Percentiles rank a stretch among this genome's conserved stretches.
Conservation (phyloP, 1,140 invertebrate species). For the Eriocheir sinensis region DNA sequence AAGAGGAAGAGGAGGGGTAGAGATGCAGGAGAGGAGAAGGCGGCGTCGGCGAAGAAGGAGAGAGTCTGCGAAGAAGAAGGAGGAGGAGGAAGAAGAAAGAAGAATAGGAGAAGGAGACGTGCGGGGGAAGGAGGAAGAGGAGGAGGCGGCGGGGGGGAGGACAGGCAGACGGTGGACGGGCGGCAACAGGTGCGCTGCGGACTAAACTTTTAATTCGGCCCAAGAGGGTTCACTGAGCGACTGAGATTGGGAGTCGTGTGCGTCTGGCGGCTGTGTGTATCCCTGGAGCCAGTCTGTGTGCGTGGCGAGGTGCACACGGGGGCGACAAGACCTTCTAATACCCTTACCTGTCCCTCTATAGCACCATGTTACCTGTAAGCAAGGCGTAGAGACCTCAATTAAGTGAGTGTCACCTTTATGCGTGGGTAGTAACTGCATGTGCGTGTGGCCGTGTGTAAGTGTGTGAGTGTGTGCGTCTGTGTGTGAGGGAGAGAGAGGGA, state of each 20-base stretch:
- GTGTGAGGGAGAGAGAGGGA: background rate
- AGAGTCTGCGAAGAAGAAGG: background rate
- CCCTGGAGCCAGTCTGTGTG: background rate
- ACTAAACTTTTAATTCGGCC: conserved; percentile 72
- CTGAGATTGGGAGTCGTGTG: conserved; percentile 69
- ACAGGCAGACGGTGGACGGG: conserved; percentile 62
- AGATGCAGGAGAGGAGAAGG: background rate
- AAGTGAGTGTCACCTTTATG: background rate
- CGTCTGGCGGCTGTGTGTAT: conserved; percentile 32
- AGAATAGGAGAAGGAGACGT: background rate
- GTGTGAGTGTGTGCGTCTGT: conserved; percentile 44
- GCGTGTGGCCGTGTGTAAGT: conserved; percentile 34
- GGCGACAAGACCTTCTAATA: background rate
- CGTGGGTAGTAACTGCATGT: background rate
- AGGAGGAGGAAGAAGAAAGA: background rate
- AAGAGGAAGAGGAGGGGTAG: background rate
- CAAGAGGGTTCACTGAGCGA: conserved; percentile 62
- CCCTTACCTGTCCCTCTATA: background rate
- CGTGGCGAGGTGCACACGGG: background rate
- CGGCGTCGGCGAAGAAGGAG: background rate
- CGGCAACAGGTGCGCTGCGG: conserved; percentile 66
- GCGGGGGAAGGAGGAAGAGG: background rate
- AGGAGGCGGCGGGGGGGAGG: background rate
- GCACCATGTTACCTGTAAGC: background rate
- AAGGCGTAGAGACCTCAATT: background rate